A percentile compares a stretch with the other conserved stretches of the same genome.
Evolutionary conservation across 2,113 vertebrate species (phyloP).

Genomic region (Panthera uncia): DNA sequence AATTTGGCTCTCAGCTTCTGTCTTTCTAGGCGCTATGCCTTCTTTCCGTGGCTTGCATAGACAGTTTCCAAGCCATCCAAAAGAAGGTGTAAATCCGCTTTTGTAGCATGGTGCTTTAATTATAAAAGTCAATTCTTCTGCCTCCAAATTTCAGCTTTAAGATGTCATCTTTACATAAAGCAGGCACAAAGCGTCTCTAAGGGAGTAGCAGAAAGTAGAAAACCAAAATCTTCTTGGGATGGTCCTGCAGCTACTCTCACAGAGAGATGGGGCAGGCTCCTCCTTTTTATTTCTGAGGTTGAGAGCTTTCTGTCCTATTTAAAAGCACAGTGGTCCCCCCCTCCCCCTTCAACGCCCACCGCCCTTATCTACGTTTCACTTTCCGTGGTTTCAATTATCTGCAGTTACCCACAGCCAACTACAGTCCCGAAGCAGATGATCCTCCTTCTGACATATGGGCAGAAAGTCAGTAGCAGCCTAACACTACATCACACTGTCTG

Average conservation of each 20-base stretch:
- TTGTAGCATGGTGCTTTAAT: not conserved
- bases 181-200: not conserved
- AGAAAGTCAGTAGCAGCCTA: not conserved
- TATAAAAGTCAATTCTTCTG: constrained; percentile 29
- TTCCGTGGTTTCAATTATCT: not conserved
- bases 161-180: not conserved
- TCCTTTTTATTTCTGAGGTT: not conserved
- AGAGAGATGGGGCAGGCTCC: not conserved
- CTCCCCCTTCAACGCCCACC: too few relatives aligned
- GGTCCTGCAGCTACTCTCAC: not conserved
- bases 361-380: not conserved
- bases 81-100: constrained; percentile 17
- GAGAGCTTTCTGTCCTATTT: not conserved
- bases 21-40: not conserved
- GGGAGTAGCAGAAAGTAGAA: not conserved
- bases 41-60: not conserved
- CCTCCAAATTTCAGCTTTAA: not conserved
- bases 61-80: not conserved
- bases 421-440: not conserved
- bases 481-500: not conserved
- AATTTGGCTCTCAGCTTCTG: not conserved
- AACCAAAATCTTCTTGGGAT: not conserved
- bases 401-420: not conserved
- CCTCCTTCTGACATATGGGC: not conserved
- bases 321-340: not conserved